Base-by-base conservation (phyloP, 2,113 vertebrate species). In the Herpailurus yagouaroundi region DNA sequence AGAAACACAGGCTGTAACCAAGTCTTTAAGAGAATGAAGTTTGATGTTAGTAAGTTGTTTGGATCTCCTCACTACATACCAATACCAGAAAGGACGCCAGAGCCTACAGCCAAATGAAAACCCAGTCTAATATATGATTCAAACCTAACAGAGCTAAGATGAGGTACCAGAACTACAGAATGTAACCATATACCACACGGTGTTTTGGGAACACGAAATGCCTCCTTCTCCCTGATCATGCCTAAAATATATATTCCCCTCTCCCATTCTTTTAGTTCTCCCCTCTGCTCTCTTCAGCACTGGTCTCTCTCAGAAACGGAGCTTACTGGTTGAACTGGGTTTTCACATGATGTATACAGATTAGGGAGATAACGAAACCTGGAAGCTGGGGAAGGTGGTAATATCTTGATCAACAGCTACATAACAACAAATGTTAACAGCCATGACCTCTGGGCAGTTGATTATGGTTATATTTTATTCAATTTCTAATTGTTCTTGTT, bases 401-500 rank as follows among this genome's bases (percentile, higher is more conserved):
- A 57, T 14, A 89, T 15, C 38, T 18, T 86, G 4, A 86, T 29
- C 81, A 52, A 76, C 29, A 92, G 82, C 57, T n/a, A n/a, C 18
- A 4, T n/a, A 71, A 41, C 71, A 76, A 81, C 15, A 89, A 82
- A 77, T 66, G 45, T 68, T 66, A 95, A 96, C 3, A 82, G 74
- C 38, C 4, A 63, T 68, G 29, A 36, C 13, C 36, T 89, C 45
- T 48, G 4, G 21, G 27, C 23, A 87, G 57, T 63, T 91, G 57
- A 29, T 66, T 48, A 89, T 1, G 8, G 25, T 86, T 91, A 38
- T 63, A 89, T 84, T 66, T 27, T 27, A 55, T 29, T 92, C 68
- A 36, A 81, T 57, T 68, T 93, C 50, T 71, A 79, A 91, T 69
- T 91, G 92, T 85, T 94, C 57, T 55, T 64, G 79, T 69, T 94